phyloP scores from a whole-genome alignment of 2,113 vertebrate genomes.

The Casuarius casuarius region DNA sequence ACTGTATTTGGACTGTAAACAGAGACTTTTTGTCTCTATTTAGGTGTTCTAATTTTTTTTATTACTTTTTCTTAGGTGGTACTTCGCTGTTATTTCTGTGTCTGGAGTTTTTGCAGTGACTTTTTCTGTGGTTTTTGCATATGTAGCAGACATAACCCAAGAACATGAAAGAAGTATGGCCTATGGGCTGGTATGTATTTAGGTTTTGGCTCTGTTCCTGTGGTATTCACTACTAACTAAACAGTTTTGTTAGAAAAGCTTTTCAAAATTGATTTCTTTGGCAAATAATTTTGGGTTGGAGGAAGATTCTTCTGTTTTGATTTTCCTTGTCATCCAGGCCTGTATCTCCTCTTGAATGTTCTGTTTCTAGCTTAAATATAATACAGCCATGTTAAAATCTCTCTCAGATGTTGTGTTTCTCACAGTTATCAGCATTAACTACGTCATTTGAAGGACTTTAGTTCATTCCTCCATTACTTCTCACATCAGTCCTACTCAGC shows the following conservation, averaged over 20 bases:
- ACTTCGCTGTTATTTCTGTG: slow-evolving; percentile 90
- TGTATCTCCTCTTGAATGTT: not conserved
- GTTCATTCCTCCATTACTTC: not conserved
- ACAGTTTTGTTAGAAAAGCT: not conserved
- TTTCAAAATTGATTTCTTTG: not conserved
- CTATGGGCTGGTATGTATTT: slow-evolving; percentile 85
- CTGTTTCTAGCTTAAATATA: not conserved
- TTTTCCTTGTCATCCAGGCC: not conserved
- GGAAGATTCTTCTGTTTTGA: not conserved
- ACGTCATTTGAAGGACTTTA: not conserved
- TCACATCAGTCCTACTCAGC: not conserved
- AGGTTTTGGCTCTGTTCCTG: not conserved
- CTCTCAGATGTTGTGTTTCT: not conserved
- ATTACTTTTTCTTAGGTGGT: slow-evolving; percentile 80
- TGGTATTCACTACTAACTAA: not conserved
- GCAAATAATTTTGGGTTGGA: not conserved
- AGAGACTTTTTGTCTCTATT: not conserved
- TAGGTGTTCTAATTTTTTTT: not conserved
- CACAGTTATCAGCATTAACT: not conserved
- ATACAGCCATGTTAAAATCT: rapidly evolving
- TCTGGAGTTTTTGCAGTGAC: slow-evolving; percentile 91
- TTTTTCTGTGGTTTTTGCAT: slow-evolving; percentile 90
- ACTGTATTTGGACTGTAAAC: not conserved
- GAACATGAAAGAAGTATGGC: slow-evolving; percentile 92
- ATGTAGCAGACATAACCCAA: slow-evolving; percentile 91